phyloP scores from a whole-genome alignment of 2,888 invertebrate species.

The Amblyjoppa fuscipennis region DNA sequence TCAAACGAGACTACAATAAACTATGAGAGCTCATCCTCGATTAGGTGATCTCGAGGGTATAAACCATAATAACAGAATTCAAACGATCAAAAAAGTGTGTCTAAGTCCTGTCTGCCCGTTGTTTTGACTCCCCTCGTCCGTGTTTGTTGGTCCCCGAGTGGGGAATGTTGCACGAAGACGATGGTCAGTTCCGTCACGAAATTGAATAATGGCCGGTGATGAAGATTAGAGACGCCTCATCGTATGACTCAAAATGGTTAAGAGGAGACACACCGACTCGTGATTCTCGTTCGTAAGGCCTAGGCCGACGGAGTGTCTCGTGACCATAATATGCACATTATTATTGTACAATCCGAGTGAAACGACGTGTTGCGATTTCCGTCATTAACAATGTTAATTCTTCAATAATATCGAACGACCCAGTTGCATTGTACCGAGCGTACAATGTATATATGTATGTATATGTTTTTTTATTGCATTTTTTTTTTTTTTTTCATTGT shows the following conservation, averaged over 20 bases:
- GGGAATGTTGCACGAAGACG: constrained; percentile 45
- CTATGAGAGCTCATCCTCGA: not conserved
- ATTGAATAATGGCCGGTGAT: constrained; percentile 63
- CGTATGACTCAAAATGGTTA: constrained; percentile 67
- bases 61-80: constrained; percentile 54
- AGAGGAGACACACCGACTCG: constrained; percentile 23
- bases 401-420: constrained; percentile 22
- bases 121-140: not conserved
- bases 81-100: constrained; percentile 29
- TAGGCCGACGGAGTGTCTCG: constrained; percentile 1
- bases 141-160: not conserved
- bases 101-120: constrained; percentile 1
- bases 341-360: constrained; percentile 10
- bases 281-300: constrained; percentile 14
- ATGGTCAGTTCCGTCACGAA: constrained; percentile 50
- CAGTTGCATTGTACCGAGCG: not conserved
- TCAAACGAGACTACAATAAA: not conserved
- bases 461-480: not conserved
- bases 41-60: not conserved
- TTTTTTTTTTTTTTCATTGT: not conserved
- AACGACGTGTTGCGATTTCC: not conserved
- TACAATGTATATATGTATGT: not conserved
- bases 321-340: constrained; percentile 4
- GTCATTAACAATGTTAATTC: constrained; percentile 7
- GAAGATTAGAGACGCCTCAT: constrained; percentile 58